phyloP scores from a whole-genome alignment of 2,113 vertebrate genomes.

The Solea senegalensis region DNA sequence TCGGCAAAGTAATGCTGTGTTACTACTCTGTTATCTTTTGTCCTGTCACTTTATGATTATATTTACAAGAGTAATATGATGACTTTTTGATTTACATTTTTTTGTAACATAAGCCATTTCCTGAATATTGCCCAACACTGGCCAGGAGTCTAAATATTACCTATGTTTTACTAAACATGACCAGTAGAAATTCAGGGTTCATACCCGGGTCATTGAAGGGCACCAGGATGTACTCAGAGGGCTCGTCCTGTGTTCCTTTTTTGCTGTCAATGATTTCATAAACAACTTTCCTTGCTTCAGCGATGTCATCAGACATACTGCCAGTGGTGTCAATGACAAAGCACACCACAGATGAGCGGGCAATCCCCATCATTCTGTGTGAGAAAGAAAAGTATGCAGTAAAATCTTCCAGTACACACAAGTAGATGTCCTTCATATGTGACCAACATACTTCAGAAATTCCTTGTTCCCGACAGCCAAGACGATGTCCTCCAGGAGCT shows the following conservation, averaged over 20 bases:
- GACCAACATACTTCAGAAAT: slow-evolving; percentile 69
- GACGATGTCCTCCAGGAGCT: slow-evolving; percentile 77
- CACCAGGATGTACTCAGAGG: slow-evolving; percentile 82
- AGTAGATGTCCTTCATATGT: background rate
- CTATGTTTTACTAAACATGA: background rate
- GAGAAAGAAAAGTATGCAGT: background rate
- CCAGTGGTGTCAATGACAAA: slow-evolving; percentile 83
- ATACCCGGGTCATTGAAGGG: slow-evolving; percentile 81
- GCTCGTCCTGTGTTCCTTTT: slow-evolving; percentile 78
- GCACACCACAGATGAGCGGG: slow-evolving; percentile 75
- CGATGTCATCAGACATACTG: slow-evolving; percentile 79
- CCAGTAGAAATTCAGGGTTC: background rate
- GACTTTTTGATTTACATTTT: too few relatives aligned
- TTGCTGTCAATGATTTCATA: slow-evolving; percentile 74
- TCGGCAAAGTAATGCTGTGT: too few relatives aligned
- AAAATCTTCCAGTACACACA: background rate
- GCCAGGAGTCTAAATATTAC: background rate
- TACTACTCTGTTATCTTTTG: too few relatives aligned
- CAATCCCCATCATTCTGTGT: slow-evolving; percentile 79
- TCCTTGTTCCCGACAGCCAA: slow-evolving; percentile 62
- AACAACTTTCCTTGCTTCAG: slow-evolving; percentile 51
- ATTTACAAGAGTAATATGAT: too few relatives aligned
- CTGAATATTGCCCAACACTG: too few relatives aligned
- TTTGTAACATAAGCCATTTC: too few relatives aligned
- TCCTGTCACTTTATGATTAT: too few relatives aligned